Conservation (phyloP, 1,140 invertebrate genomes). For the Solen grandis region DNA sequence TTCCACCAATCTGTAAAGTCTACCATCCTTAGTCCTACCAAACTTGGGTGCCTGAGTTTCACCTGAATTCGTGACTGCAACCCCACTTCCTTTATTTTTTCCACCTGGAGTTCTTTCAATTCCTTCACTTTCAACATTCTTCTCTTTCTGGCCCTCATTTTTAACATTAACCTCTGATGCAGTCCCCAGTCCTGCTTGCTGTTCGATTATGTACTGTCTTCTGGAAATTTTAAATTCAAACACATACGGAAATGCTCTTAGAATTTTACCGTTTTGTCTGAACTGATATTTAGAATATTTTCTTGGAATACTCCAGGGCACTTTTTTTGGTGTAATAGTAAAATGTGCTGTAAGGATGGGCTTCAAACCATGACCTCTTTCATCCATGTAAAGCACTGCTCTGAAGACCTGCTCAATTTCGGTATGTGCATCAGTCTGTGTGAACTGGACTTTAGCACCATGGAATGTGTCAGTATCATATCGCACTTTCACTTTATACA, state of each 20-base stretch:
- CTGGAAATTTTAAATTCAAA: constrained; percentile 36
- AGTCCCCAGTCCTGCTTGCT: too few relatives aligned
- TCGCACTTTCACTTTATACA: constrained; percentile 44
- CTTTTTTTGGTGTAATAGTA: constrained; percentile 16
- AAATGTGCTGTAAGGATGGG: constrained; percentile 35
- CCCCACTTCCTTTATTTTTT: too few relatives aligned
- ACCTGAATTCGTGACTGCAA: neutral
- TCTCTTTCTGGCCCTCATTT: too few relatives aligned
- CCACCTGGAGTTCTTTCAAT: too few relatives aligned
- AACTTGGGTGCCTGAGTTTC: constrained; percentile 5
- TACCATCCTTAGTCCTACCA: constrained; percentile 22
- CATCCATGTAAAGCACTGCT: constrained; percentile 30
- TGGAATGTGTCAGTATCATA: neutral
- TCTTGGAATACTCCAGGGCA: constrained; percentile 28
- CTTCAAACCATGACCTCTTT: constrained; percentile 21
- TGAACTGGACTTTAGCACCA: neutral
- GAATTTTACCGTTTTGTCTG: constrained; percentile 9
- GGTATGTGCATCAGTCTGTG: constrained; percentile 14
- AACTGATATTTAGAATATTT: constrained; percentile 19
- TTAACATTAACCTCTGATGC: too few relatives aligned
- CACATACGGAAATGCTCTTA: constrained; percentile 25
- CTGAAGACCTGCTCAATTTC: constrained; percentile 39
- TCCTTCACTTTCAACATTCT: too few relatives aligned
- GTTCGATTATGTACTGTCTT: too few relatives aligned
- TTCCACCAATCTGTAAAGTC: constrained; percentile 6